These are phyloP conservation scores for Phorcus lineatus DNA, from an alignment of 2,888 invertebrate genomes.

Conservation along the genomic window DNA sequence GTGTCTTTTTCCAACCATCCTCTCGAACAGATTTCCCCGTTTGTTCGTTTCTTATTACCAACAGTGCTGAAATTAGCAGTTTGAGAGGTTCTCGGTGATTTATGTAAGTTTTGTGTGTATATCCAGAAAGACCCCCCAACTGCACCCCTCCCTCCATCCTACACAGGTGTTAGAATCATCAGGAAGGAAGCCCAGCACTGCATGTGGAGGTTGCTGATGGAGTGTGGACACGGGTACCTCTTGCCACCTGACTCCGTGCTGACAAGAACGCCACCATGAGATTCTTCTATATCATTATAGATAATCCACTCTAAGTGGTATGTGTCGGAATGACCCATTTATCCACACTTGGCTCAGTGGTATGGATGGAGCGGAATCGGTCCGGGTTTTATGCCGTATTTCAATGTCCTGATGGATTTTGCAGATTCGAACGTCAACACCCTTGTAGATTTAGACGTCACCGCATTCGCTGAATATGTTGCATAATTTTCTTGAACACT, in stretches of 20 bases:
- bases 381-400: too few species aligned
- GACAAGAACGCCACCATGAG: background rate
- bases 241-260: background rate
- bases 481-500: too few species aligned
- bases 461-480: too few species aligned
- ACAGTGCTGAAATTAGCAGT: conserved; percentile 14
- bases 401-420: too few species aligned
- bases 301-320: background rate
- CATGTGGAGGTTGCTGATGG: background rate
- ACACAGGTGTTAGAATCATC: conserved; percentile 19
- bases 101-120: conserved; percentile 22
- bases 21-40: conserved; percentile 12
- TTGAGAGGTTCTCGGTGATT: conserved; percentile 13
- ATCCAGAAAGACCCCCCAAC: background rate
- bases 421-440: too few species aligned
- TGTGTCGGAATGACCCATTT: background rate
- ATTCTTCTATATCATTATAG: conserved; percentile 9
- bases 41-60: conserved; percentile 19
- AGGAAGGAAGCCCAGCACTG: background rate
- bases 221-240: background rate
- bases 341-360: background rate
- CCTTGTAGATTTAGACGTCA: too few species aligned
- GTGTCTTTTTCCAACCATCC: conserved; percentile 6
- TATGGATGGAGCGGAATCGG: too few species aligned
- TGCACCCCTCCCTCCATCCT: background rate